Base-by-base conservation (phyloP, 2,888 invertebrate species). In the Nomada ferruginata region DNA sequence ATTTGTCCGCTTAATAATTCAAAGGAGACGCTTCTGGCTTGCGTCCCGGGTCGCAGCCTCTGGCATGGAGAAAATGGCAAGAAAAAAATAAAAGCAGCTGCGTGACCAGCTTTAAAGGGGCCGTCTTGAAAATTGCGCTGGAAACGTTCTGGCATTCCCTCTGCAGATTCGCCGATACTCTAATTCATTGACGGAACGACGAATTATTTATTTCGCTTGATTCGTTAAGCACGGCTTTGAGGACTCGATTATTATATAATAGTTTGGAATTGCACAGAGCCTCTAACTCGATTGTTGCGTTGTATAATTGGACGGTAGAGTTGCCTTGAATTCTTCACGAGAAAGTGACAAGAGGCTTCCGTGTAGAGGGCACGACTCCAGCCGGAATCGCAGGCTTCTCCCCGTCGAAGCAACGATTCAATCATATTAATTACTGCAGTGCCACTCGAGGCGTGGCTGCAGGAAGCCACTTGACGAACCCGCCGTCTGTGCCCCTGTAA, bases 361-460 rank as follows among this genome's bases (percentile, higher is more conserved):
- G 15, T 47, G 47, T 2, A 47, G 47, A 47, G 13, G 15, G 15
- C 47, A 47, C 47, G 66, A 50, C 3, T 13, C 18, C 15, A 29
- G 7, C 47, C 20, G 18, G 20, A 65, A 70, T 64, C 47, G 36
- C 4, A 7, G 7, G 57, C 20, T 23, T 68, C 20, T 2, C 26
- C 42, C 52, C 57, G 13, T 11, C 42, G 42, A 61, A 44, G 20
- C 63, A 20, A 55, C 70, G 18, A 71, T 61, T 80, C 82, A 68
- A 78, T 83, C 78, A 50, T 78, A 82, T 85, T 80, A 80, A 85
- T 66, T 64, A 64, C 68, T 23, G 55, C 18, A 20, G 36, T 55
- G 70, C 44, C 72, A 55, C 71, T 85, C 53, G 70, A 77, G 69
- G 61, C 52, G 65, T 52, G 68, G 47, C 63, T 53, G 44, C 47